Evolutionary conservation across 2,888 invertebrate genomes (phyloP).

Genomic region (Anthophora plumipes): DNA sequence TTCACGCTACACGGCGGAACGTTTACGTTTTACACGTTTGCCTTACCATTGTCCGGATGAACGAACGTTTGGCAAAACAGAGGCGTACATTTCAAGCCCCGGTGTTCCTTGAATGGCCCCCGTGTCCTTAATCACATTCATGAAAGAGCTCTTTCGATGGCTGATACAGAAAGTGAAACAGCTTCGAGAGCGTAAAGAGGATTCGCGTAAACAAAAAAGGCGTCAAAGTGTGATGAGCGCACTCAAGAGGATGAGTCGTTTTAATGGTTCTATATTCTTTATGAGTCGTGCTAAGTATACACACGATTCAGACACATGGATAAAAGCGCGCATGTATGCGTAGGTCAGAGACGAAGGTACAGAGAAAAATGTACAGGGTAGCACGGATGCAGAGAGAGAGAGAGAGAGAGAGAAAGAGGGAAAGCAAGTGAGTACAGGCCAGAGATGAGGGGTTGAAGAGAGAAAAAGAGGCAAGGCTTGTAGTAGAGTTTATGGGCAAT

Average conservation of each 20-base stretch:
- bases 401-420: conserved; percentile 44
- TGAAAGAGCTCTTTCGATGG: conserved; percentile 16
- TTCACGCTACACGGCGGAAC: too few species aligned
- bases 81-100: background rate
- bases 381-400: conserved; percentile 23
- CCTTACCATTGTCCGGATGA: too few species aligned
- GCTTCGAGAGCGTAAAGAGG: conserved; percentile 27
- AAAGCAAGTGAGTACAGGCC: too few species aligned
- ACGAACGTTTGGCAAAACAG: background rate
- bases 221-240: conserved; percentile 65
- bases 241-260: conserved; percentile 65
- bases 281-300: conserved; percentile 53
- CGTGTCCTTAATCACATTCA: conserved; percentile 20
- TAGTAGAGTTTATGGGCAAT: conserved; percentile 83
- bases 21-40: background rate
- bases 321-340: conserved; percentile 7
- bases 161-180: conserved; percentile 6
- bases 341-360: conserved; percentile 47
- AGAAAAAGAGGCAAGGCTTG: conserved; percentile 60
- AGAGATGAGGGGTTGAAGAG: conserved; percentile 21
- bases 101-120: background rate
- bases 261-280: conserved; percentile 64
- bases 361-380: conserved; percentile 65
- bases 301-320: conserved; percentile 32
- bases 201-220: conserved; percentile 65